Evolutionary conservation across 2,888 invertebrate genomes (phyloP).

Genomic region (Furcula furcula): DNA sequence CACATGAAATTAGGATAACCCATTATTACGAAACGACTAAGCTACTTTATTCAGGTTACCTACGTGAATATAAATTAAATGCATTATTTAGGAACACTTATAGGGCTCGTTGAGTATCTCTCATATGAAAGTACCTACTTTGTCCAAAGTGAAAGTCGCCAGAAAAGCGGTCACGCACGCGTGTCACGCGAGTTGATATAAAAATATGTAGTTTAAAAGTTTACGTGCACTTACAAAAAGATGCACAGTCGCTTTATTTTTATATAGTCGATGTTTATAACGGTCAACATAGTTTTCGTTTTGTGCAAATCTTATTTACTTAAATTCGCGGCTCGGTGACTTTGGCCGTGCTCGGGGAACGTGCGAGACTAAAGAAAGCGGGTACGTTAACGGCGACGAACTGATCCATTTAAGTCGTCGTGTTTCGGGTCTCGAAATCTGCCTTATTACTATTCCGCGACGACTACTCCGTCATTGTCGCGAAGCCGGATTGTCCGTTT

Average conservation of each 20-base stretch:
- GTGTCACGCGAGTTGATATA: conserved; percentile 8
- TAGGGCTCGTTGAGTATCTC: not conserved
- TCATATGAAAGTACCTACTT: conserved; percentile 3
- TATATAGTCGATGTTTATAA: not conserved
- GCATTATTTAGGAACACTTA: too few relatives aligned
- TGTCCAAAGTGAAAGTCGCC: conserved; percentile 24
- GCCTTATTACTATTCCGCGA: conserved; percentile 28
- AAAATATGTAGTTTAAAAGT: conserved; percentile 14
- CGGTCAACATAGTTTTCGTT: conserved; percentile 15
- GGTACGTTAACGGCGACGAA: conserved; percentile 29
- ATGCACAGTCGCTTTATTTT: conserved; percentile 3
- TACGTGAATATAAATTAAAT: too few relatives aligned
- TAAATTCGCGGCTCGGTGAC: conserved; percentile 19
- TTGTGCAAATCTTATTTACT: conserved; percentile 25
- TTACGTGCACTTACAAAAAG: conserved; percentile 5
- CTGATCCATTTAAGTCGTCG: conserved; percentile 35
- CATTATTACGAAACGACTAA: conserved; percentile 43
- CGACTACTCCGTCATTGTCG: conserved; percentile 13
- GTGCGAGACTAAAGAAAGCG: conserved; percentile 34
- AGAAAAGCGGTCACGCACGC: conserved; percentile 19
- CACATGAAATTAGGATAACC: conserved; percentile 44
- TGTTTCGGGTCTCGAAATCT: conserved; percentile 19
- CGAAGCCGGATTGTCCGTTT: conserved; percentile 18
- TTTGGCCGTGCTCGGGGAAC: conserved; percentile 23
- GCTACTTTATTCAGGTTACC: too few relatives aligned